Evolutionary conservation across 1,140 invertebrate species (phyloP).

Genomic region (Drosophila sp.): DNA sequence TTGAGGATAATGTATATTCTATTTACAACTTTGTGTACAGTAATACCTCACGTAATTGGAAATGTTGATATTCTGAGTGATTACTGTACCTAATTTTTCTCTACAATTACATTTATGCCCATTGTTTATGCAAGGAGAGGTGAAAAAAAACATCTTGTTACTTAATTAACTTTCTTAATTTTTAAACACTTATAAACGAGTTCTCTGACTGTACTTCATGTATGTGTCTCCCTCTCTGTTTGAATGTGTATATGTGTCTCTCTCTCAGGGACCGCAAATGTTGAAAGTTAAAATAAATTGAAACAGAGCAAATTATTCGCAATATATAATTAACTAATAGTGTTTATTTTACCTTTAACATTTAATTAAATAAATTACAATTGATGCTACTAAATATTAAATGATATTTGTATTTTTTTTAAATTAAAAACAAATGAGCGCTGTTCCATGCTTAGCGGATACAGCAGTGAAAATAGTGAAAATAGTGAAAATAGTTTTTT

Average conservation of each 20-base stretch:
- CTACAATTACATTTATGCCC: constrained; percentile 25
- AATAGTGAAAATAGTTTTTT: too few relatives aligned
- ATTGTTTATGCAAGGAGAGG: constrained; percentile 8
- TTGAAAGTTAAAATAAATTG: too few relatives aligned
- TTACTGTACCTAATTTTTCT: constrained; percentile 5
- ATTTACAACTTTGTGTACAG: constrained; percentile 53
- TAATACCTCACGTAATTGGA: neutral
- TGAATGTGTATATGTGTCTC: neutral
- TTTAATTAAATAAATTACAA: neutral
- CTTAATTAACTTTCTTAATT: constrained; percentile 69
- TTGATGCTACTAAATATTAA: too few relatives aligned
- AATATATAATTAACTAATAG: too few relatives aligned
- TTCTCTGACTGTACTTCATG: constrained; percentile 15
- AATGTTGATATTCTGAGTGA: constrained; percentile 5
- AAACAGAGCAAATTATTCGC: too few relatives aligned
- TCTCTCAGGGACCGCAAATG: neutral
- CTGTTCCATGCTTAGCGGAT: too few relatives aligned
- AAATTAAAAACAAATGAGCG: too few relatives aligned
- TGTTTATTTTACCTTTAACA: neutral
- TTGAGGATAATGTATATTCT: constrained; percentile 22
- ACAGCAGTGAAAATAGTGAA: too few relatives aligned
- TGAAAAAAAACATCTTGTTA: constrained; percentile 44
- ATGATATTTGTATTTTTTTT: too few relatives aligned
- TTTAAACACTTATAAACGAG: constrained; percentile 70
- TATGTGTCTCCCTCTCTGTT: neutral